A percentile compares a stretch with the other conserved stretches of the same genome.
phyloP scores from a whole-genome alignment of 2,113 vertebrate species.

The Sorex araneus region DNA sequence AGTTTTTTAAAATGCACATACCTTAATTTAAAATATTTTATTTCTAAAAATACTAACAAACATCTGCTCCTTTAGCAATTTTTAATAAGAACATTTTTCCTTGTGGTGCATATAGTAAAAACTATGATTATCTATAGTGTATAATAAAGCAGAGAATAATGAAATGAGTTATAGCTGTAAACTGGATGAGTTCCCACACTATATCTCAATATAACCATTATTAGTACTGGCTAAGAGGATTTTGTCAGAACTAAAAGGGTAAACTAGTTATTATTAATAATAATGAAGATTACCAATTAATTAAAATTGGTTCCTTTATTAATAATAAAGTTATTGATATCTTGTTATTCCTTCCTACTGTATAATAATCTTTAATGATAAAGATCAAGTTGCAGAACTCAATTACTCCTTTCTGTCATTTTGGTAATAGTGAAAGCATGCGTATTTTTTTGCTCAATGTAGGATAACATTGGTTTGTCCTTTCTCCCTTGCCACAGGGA shows the following conservation, averaged over 20 bases:
- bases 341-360: neutral
- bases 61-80: neutral
- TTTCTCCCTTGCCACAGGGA: too few species aligned
- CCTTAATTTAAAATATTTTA: neutral
- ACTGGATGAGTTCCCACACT: neutral
- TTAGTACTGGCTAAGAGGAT: slow-evolving; percentile 24
- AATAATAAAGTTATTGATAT: neutral
- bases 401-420: neutral
- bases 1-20: neutral
- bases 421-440: slow-evolving; percentile 29
- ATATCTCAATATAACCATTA: slow-evolving; percentile 17
- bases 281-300: too few species aligned
- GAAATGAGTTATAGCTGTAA: neutral
- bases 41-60: too few species aligned
- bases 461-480: too few species aligned
- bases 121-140: neutral
- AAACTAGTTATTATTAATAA: neutral
- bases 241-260: slow-evolving; percentile 1
- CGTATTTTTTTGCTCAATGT: neutral
- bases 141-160: neutral
- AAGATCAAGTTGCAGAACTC: slow-evolving; percentile 6
- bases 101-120: neutral
- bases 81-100: neutral
- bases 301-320: too few species aligned
- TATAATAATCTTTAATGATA: neutral